These are phyloP conservation scores for Agriopis aurantiaria DNA, from an alignment of 2,888 invertebrate genomes.

Conservation along the genomic window DNA sequence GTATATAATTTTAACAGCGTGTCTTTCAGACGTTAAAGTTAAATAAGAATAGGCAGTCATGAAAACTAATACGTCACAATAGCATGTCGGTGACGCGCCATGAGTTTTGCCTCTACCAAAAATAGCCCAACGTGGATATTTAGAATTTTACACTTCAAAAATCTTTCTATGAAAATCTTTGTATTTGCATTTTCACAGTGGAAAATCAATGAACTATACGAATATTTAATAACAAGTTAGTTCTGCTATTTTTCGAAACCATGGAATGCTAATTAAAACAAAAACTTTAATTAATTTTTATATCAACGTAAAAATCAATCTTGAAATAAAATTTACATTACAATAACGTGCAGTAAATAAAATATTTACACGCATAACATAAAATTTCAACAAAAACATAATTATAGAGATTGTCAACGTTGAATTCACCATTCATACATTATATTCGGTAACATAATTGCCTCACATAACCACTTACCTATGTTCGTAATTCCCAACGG, in stretches of 20 bases:
- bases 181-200: background rate
- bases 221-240: background rate
- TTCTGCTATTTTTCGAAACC: slow-evolving; percentile 9
- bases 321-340: slow-evolving; percentile 45
- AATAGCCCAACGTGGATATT: no score
- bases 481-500: slow-evolving; percentile 9
- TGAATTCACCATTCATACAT: slow-evolving; percentile 14
- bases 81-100: no score
- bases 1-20: no score
- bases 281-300: slow-evolving; percentile 26
- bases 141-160: no score
- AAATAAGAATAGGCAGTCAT: no score
- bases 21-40: no score
- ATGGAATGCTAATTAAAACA: slow-evolving; percentile 42
- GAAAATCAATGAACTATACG: background rate
- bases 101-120: no score
- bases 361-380: slow-evolving; percentile 42
- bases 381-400: slow-evolving; percentile 29
- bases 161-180: no score
- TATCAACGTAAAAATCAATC: slow-evolving; percentile 41
- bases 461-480: slow-evolving; percentile 19
- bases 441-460: slow-evolving; percentile 9
- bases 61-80: no score
- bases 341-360: slow-evolving; percentile 44
- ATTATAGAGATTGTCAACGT: slow-evolving; percentile 12